These are phyloP conservation scores for Centropus bengalensis DNA, from an alignment of 2,113 vertebrate species.

Conservation along the genomic window DNA sequence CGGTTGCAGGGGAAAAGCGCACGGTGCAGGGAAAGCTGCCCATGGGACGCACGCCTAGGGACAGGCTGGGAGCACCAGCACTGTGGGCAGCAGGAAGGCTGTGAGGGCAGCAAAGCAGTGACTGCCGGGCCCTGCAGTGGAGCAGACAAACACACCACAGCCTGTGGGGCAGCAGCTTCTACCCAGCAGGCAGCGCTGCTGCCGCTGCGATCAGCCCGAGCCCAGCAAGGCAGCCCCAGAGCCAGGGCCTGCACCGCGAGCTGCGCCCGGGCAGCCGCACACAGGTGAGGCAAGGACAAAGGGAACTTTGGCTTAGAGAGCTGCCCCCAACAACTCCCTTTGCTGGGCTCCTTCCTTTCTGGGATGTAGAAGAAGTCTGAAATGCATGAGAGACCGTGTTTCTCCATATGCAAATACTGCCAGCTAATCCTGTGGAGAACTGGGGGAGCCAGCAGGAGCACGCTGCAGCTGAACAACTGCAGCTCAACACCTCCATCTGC, in stretches of 20 bases:
- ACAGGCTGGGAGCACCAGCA: neutral
- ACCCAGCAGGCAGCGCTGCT: neutral
- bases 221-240: neutral
- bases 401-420: neutral
- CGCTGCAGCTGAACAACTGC: neutral
- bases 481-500: neutral
- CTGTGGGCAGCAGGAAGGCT: neutral
- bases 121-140: neutral
- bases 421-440: neutral
- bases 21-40: too few relatives aligned
- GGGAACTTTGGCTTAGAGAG: rapidly evolving
- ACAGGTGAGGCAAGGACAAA: neutral
- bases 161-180: neutral
- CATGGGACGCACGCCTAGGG: neutral
- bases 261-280: neutral
- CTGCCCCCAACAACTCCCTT: neutral
- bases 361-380: neutral
- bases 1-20: too few relatives aligned
- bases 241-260: neutral
- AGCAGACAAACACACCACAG: neutral
- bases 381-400: rapidly evolving
- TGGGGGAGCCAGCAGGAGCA: neutral
- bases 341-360: neutral
- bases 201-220: neutral
- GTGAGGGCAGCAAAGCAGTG: too few relatives aligned